Evolutionary conservation across 2,113 vertebrate species (phyloP).

Genomic region (Zeus faber): DNA sequence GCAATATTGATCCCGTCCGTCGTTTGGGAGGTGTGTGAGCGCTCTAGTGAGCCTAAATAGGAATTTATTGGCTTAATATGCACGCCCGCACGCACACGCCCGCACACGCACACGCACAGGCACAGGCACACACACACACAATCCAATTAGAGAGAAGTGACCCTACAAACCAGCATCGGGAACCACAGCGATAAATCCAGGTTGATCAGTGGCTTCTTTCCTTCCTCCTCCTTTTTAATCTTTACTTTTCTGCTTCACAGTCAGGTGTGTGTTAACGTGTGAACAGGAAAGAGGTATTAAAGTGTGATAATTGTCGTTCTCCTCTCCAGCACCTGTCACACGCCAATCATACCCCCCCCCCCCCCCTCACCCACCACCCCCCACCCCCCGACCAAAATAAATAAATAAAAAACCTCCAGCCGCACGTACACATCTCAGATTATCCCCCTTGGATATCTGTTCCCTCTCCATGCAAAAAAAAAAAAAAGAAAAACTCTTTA

Average conservation of each 20-base stretch:
- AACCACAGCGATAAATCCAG: too few species aligned
- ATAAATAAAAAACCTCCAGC: too few species aligned
- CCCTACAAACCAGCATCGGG: too few species aligned
- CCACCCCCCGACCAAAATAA: too few species aligned
- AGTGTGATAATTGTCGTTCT: slow-evolving; percentile 83
- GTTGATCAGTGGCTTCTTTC: slow-evolving; percentile 9
- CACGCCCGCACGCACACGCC: not conserved
- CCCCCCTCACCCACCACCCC: too few species aligned
- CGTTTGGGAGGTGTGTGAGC: slow-evolving; percentile 13
- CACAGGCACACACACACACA: not conserved
- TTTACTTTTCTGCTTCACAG: slow-evolving; percentile 2
- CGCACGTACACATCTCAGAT: slow-evolving; percentile 10
- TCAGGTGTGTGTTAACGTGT: slow-evolving; percentile 76
- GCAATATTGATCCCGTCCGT: slow-evolving; percentile 8
- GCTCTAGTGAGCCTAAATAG: not conserved
- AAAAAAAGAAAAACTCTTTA: too few species aligned
- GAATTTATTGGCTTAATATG: not conserved
- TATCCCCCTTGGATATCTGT: too few species aligned
- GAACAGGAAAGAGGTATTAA: slow-evolving; percentile 86
- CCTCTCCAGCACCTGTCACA: slow-evolving; percentile 52
- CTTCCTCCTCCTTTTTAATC: slow-evolving; percentile 9
- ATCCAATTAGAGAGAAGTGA: too few species aligned
- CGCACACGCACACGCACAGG: not conserved
- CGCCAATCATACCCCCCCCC: slow-evolving; percentile 64
- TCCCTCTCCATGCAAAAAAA: too few species aligned